Evolutionary conservation across 2,113 vertebrate genomes (phyloP), one percentile per base, ranked within the genome.

Genomic region (Eulacestoma nigropectus): DNA sequence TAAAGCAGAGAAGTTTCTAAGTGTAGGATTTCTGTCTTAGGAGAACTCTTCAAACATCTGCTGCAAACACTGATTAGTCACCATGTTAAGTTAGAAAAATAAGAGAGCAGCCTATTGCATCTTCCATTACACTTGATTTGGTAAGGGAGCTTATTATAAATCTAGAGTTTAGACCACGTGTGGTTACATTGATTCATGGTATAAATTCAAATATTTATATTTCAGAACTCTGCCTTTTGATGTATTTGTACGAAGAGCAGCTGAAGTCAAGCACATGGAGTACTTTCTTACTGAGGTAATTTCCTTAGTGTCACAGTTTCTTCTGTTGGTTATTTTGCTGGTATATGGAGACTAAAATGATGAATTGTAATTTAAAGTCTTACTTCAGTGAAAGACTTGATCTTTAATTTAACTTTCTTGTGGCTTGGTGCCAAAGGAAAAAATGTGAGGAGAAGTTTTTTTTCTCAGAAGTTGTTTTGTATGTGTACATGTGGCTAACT

Each of bases 221-320:
- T 97, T 95, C 97, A 99, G 99, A 98, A 99, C 99, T 39, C 97
- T 99, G 88, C 98, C 98, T 35, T 99, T 99, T 97, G 98, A 98
- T 60, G 97, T 97, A 33, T 99, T 99, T 98, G 97, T 99, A 62
- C 98, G 52, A 95, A 98, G 99, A 90, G 99, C 99, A 86, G 98
- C 99, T 84, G 99, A 99, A 97, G 94, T 95, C 74, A 99, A 98
- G 44, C 99, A 99, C 93, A 76, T 96, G 4, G 98, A 99, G 74
- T 99, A 98, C 91, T 99, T 99, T 93, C 96, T 99, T 90, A 98
- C 98, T 93, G 98, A 99, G 98, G 99, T 99, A 97, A 94, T 93
- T 91, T 46, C 35, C 56, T 88, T 87, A 62, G 76, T 35, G 39
- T 21, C 30, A 77, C 52, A 42, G 41, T 76, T 93, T 57, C 33